These are phyloP conservation scores for Upupa epops DNA, from an alignment of 2,113 vertebrate species.

Conservation along the genomic window DNA sequence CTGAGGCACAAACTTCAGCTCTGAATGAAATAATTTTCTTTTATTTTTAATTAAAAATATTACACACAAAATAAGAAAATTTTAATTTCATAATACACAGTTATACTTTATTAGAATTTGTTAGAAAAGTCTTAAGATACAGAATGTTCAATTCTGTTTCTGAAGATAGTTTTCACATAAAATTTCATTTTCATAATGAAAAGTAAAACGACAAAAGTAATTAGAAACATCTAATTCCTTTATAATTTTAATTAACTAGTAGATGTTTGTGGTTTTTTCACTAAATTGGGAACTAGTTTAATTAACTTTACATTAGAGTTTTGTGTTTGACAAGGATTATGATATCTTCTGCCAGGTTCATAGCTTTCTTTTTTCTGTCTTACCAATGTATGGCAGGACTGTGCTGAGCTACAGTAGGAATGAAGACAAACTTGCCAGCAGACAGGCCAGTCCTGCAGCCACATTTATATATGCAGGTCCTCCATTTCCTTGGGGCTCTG, in stretches of 20 bases:
- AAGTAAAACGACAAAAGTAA: not conserved
- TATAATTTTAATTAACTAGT: not conserved
- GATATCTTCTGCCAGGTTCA: not conserved
- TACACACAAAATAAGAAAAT: not conserved
- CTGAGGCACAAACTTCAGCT: not conserved
- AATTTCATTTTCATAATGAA: not conserved
- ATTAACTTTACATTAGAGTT: not conserved
- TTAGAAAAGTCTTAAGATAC: not conserved
- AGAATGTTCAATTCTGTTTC: not conserved
- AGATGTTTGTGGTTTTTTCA: not conserved
- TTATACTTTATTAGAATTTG: not conserved
- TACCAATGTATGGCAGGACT: not conserved
- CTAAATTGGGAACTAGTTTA: not conserved
- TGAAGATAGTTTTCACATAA: not conserved
- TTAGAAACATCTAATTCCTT: not conserved
- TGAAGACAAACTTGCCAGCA: not conserved
- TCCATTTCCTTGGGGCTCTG: not conserved
- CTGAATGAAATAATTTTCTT: not conserved
- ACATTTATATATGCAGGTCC: accelerated
- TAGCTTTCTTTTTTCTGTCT: not conserved
- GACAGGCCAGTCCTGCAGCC: accelerated
- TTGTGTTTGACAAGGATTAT: not conserved
- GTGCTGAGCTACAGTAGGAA: not conserved
- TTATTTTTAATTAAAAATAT: not conserved
- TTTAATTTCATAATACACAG: not conserved